Conservation (phyloP, 2,888 invertebrate genomes). For the Andrena fulva region DNA sequence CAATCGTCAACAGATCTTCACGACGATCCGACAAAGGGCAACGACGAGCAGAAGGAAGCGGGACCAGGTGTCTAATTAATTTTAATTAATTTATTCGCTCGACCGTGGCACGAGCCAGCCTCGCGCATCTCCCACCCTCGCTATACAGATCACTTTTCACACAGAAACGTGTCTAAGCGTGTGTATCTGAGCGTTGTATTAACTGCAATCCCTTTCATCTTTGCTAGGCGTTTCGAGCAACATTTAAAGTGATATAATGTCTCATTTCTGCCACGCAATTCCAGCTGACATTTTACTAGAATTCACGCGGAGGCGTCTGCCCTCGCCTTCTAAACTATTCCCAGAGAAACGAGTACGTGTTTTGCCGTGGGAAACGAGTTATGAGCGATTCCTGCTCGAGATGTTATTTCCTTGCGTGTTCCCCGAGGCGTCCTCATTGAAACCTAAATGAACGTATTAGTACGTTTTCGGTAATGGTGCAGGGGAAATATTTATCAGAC, state of each 20-base stretch:
- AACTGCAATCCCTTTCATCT: too few relatives aligned
- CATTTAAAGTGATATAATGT: slow-evolving; percentile 6
- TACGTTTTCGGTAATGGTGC: not conserved
- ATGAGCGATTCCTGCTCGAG: slow-evolving; percentile 7
- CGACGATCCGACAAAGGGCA: too few relatives aligned
- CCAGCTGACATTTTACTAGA: not conserved
- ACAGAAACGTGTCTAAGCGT: not conserved
- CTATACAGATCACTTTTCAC: not conserved
- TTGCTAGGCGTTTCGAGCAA: not conserved
- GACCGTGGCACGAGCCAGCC: not conserved
- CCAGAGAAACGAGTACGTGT: slow-evolving; percentile 1
- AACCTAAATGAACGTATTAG: not conserved
- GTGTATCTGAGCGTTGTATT: too few relatives aligned
- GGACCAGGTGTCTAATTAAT: slow-evolving; percentile 20
- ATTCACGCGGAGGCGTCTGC: not conserved
- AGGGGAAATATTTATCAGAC: not conserved
- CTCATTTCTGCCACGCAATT: slow-evolving; percentile 4
- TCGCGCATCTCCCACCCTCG: not conserved
- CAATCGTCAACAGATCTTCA: not conserved
- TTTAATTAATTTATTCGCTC: slow-evolving; percentile 34
- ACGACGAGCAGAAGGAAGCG: not conserved
- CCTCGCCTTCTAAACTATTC: not conserved
- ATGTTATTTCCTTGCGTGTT: not conserved
- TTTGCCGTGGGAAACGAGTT: not conserved
- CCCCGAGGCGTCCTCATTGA: not conserved